Base-by-base conservation (phyloP, 1,140 invertebrate genomes). In the Elysia chlorotica region DNA sequence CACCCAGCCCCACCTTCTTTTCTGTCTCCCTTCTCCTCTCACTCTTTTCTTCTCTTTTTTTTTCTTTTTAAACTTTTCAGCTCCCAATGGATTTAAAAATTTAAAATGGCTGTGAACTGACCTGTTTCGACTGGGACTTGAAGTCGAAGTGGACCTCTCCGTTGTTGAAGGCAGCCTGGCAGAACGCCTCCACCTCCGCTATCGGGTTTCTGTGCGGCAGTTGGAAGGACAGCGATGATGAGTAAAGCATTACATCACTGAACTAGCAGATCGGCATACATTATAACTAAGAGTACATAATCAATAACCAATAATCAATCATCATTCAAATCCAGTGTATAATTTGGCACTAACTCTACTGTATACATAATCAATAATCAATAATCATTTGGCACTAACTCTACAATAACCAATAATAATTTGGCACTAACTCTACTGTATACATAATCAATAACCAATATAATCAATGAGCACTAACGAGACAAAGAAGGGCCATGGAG, bases 401-500 rank as follows among this genome's bases (percentile, higher is more conserved):
- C n/a, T n/a, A n/a, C n/a, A n/a, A n/a, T n/a, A n/a, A n/a, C n/a
- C n/a, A n/a, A n/a, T n/a, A n/a, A n/a, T n/a, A n/a, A n/a, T n/a
- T n/a, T n/a, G n/a, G n/a, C n/a, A n/a, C n/a, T n/a, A n/a, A n/a
- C n/a, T n/a, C n/a, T n/a, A n/a, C n/a, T n/a, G n/a, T n/a, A n/a
- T n/a, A n/a, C n/a, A n/a, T n/a, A n/a, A n/a, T n/a, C n/a, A n/a
- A n/a, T n/a, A n/a, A n/a, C n/a, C n/a, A n/a, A n/a, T n/a, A n/a
- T n/a, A n/a, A n/a, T n/a, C n/a, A n/a, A n/a, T n/a, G n/a, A n/a
- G n/a, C n/a, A 68, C 76, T 73, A 71, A 83, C 81, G 75, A 84
- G 67, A 62, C 80, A 78, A 48, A 82, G 59, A 28, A 84, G 54
- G 3, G 81, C 79, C 21, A 83, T 78, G 70, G 78, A 72, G 30